Conservation (phyloP, 2,888 invertebrate genomes). For the Cheilosia soror region DNA sequence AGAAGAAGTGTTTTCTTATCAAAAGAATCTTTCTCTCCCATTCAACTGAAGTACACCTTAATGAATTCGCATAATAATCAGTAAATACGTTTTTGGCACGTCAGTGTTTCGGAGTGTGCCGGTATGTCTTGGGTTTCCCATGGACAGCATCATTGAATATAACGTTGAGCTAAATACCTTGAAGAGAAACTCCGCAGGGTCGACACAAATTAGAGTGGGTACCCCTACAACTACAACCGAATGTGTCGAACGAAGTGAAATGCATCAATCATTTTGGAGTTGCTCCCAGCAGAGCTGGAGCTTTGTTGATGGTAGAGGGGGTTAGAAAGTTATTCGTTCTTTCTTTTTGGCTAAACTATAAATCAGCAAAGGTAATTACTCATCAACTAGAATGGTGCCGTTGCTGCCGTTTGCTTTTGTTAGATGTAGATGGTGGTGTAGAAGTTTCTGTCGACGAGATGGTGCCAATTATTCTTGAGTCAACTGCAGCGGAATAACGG, state of each 20-base stretch:
- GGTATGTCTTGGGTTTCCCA: too few relatives aligned
- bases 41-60: constrained; percentile 28
- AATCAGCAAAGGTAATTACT: constrained; percentile 53
- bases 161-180: background rate
- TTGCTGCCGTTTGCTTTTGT: constrained; percentile 28
- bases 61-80: constrained; percentile 43
- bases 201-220: too few relatives aligned
- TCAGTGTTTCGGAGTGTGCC: background rate
- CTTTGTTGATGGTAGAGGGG: background rate
- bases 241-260: background rate
- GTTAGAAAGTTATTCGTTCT: background rate
- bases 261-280: constrained; percentile 39
- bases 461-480: constrained; percentile 10
- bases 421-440: constrained; percentile 11
- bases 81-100: constrained; percentile 14
- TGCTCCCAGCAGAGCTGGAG: background rate
- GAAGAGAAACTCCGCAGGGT: background rate
- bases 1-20: background rate
- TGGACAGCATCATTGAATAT: background rate
- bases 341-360: constrained; percentile 25
- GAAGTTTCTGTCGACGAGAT: constrained; percentile 4
- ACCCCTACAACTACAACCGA: background rate
- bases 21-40: background rate
- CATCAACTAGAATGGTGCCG: constrained; percentile 52
- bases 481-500: constrained; percentile 14